Conservation (phyloP, 1,140 invertebrate species). For the Drosophila murphyi region DNA sequence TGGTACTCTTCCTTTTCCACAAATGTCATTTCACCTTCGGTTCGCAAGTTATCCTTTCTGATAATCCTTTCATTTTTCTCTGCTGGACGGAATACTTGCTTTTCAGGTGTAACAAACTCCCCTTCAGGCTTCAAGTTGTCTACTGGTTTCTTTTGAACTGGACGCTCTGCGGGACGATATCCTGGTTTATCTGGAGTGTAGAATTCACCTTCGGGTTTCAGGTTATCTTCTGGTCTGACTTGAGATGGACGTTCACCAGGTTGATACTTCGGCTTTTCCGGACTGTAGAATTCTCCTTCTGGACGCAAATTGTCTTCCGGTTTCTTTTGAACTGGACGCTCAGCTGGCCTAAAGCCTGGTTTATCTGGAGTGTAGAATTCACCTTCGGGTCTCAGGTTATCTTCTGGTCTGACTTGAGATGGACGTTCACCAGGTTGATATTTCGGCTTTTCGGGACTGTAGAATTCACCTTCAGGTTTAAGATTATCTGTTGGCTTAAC, state of each 20-base stretch:
- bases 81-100: background rate
- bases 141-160: too few species aligned
- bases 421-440: constrained; percentile 84
- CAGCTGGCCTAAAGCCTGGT: constrained; percentile 84
- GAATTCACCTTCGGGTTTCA: constrained; percentile 73
- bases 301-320: constrained; percentile 86
- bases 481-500: constrained; percentile 86
- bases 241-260: constrained; percentile 25
- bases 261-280: constrained; percentile 72
- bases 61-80: constrained; percentile 84
- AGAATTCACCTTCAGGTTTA: constrained; percentile 87
- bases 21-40: constrained; percentile 86
- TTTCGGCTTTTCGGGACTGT: constrained; percentile 83
- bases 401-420: constrained; percentile 84
- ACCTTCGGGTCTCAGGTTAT: constrained; percentile 86
- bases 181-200: constrained; percentile 44
- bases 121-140: too few species aligned
- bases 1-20: constrained; percentile 84
- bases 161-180: constrained; percentile 80
- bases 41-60: constrained; percentile 85
- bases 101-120: background rate
- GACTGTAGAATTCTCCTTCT: constrained; percentile 87
- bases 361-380: constrained; percentile 85
- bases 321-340: constrained; percentile 83
- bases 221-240: constrained; percentile 25